These are phyloP conservation scores for Ranitomeya imitator DNA, from an alignment of 2,113 vertebrate species.

Conservation along the genomic window DNA sequence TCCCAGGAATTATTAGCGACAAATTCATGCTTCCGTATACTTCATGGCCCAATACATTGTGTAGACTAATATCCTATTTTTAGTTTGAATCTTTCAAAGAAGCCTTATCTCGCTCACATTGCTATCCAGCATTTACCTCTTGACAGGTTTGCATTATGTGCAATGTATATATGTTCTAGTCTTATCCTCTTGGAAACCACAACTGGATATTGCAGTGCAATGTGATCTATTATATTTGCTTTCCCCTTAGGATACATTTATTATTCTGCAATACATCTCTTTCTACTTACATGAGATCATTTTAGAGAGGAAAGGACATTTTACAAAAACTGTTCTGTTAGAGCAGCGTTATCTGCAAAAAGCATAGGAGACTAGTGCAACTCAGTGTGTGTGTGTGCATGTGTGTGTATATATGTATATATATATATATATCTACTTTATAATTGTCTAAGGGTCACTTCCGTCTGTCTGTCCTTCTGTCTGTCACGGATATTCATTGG, in stretches of 20 bases:
- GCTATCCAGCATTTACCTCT: slow-evolving; percentile 38
- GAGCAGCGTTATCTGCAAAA: not conserved
- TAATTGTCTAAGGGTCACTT: too few relatives aligned
- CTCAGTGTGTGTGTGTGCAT: too few relatives aligned
- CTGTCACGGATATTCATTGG: too few relatives aligned
- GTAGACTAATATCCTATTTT: slow-evolving; percentile 44
- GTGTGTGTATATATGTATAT: too few relatives aligned
- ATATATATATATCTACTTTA: too few relatives aligned
- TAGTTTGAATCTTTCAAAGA: slow-evolving; percentile 49
- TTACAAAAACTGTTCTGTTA: slow-evolving; percentile 39
- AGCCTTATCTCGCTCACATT: slow-evolving; percentile 30
- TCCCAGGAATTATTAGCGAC: not conserved
- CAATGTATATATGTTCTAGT: slow-evolving; percentile 16
- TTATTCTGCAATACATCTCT: slow-evolving; percentile 41
- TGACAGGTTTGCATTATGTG: slow-evolving; percentile 47
- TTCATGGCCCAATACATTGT: slow-evolving; percentile 3
- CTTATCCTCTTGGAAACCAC: slow-evolving; percentile 59
- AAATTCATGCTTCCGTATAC: not conserved
- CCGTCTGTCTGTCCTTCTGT: too few relatives aligned
- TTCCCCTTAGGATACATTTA: slow-evolving; percentile 55
- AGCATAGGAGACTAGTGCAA: not conserved
- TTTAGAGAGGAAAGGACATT: slow-evolving; percentile 55
- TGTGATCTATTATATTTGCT: slow-evolving; percentile 61
- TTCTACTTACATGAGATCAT: slow-evolving; percentile 57
- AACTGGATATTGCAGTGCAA: slow-evolving; percentile 58